Conservation (phyloP, 2,888 invertebrate species). For the Nysson spinosus region DNA sequence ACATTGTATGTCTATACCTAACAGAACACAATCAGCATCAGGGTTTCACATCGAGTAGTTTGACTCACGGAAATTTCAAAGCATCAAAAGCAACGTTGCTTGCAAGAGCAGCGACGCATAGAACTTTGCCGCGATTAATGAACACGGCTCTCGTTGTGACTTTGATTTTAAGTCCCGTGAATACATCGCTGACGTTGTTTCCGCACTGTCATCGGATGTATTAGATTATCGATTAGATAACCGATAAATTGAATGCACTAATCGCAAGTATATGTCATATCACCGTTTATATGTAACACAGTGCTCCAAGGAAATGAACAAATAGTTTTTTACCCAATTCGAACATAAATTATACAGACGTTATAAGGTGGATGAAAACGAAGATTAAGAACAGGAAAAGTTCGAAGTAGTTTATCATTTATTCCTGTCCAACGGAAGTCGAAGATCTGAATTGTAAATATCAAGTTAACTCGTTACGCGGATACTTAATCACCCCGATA, state of each 20-base stretch:
- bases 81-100: conserved; percentile 18
- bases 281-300: conserved; percentile 26
- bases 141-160: conserved; percentile 19
- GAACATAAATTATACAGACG: too few relatives aligned
- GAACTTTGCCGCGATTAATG: conserved; percentile 30
- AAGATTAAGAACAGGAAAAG: too few relatives aligned
- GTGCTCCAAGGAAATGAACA: too few relatives aligned
- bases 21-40: conserved; percentile 10
- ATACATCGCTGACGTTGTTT: conserved; percentile 15
- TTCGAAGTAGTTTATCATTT: too few relatives aligned
- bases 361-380: too few relatives aligned
- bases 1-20: conserved; percentile 10
- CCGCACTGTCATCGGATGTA: conserved; percentile 5
- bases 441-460: too few relatives aligned
- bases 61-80: conserved; percentile 27
- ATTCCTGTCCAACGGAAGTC: too few relatives aligned
- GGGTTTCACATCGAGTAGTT: conserved; percentile 12
- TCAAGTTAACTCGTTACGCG: too few relatives aligned
- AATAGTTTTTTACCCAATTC: too few relatives aligned
- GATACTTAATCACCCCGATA: too few relatives aligned
- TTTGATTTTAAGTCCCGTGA: conserved; percentile 10
- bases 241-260: conserved; percentile 31
- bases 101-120: not conserved
- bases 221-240: conserved; percentile 28
- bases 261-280: not conserved